Base-by-base conservation (phyloP, 2,888 invertebrate genomes). In the Cremastinae sp. region DNA sequence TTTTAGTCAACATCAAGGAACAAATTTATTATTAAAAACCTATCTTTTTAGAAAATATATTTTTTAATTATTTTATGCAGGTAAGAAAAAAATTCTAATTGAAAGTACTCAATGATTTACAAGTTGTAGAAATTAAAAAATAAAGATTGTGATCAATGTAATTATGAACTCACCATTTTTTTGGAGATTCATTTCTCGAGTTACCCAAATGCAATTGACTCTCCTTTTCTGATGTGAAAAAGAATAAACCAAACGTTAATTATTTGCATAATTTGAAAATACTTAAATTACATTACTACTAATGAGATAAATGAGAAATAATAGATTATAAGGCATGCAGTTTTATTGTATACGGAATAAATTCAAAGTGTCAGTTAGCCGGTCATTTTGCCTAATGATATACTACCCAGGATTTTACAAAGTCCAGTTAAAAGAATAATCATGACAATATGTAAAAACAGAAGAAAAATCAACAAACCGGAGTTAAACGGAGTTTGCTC, bases 221-320 rank as follows among this genome's bases (percentile, higher is more conserved):
- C 41, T 74, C 49, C 0, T 54, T 49, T 61, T n/a, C 74, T 74
- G 54, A 10, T 66, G 66, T 10, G 34, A 45, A 45, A 45, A 45
- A 14, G 1, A 12, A 2, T 45, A 14, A n/a, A n/a, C n/a, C n/a
- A n/a, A n/a, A n/a, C n/a, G 28, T 28, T 28, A 5, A 28, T 28
- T 28, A 28, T 28, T 28, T 28, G 28, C 28, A 28, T 5, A 28
- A 28, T 28, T n/a, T n/a, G n/a, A 28, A 28, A 28, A 28, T 28
- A 28, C 28, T 28, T n/a, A n/a, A n/a, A n/a, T n/a, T n/a, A n/a
- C n/a, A n/a, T n/a, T n/a, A n/a, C n/a, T n/a, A n/a, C n/a, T n/a
- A n/a, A n/a, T n/a, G n/a, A n/a, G n/a, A n/a, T 43, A 43, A 43
- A 10, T 2, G 43, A 43, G 12, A 43, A 10, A 43, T 41, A 7